Conservation (phyloP, 2,888 invertebrate genomes). For the Hecatera dysodea region DNA sequence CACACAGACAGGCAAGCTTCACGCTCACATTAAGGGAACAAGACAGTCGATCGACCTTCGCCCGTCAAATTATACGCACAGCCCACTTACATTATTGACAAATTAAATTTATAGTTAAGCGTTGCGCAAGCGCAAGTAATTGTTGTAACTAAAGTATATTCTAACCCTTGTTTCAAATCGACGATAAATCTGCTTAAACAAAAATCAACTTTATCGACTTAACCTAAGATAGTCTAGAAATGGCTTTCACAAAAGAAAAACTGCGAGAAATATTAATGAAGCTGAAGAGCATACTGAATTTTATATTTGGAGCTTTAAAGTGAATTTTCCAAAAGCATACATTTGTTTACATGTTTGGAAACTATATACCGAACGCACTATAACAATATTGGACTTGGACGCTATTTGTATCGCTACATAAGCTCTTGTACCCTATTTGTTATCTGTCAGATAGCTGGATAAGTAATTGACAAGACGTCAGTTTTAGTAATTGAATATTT, state of each 20-base stretch:
- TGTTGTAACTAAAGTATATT: constrained; percentile 46
- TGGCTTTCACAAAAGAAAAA: neutral
- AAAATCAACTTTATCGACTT: neutral
- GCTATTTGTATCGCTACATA: constrained; percentile 54
- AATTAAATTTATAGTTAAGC: constrained; percentile 69
- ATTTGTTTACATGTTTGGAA: constrained; percentile 3
- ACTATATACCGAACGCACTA: neutral
- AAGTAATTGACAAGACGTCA: constrained; percentile 62
- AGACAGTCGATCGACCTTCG: constrained; percentile 69
- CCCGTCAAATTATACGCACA: constrained; percentile 68
- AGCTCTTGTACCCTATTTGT: constrained; percentile 62
- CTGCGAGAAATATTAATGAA: neutral
- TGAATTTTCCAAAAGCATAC: constrained; percentile 3
- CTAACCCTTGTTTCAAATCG: constrained; percentile 7
- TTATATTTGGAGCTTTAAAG: neutral
- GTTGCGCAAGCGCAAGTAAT: constrained; percentile 59
- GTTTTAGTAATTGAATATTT: constrained; percentile 60
- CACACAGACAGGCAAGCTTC: constrained; percentile 36
- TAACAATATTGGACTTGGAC: constrained; percentile 43
- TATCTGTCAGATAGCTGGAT: constrained; percentile 58
- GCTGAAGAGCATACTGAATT: neutral
- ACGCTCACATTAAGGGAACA: constrained; percentile 55
- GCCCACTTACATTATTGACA: constrained; percentile 73
- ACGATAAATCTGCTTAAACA: neutral
- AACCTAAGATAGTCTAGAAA: neutral